phyloP scores from a whole-genome alignment of 2,797 vertebrate species.

The Gymnopithys bicolor region DNA sequence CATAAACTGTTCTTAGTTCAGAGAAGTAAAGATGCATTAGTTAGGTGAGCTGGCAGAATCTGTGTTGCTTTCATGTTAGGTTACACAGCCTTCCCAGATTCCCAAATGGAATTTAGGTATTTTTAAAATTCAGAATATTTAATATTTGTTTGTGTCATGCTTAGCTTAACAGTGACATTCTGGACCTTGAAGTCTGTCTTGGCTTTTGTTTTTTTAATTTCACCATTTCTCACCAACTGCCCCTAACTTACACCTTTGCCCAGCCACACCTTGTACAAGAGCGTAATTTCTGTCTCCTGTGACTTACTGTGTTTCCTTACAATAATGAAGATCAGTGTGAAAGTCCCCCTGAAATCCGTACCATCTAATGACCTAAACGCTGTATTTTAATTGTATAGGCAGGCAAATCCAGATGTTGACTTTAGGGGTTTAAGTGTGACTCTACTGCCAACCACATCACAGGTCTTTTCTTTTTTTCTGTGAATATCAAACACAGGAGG shows the following conservation, averaged over 20 bases:
- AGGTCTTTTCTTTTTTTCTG: background rate
- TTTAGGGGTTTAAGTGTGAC: background rate
- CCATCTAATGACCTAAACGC: background rate
- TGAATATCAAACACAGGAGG: background rate
- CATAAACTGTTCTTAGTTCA: background rate
- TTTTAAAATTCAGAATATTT: background rate
- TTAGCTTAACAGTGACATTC: background rate
- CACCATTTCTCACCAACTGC: background rate
- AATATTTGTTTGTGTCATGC: background rate
- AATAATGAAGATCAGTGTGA: background rate
- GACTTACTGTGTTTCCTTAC: background rate
- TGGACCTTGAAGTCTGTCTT: background rate
- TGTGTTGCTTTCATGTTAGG: background rate
- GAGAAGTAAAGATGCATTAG: background rate
- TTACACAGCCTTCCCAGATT: background rate
- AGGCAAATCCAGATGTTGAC: background rate
- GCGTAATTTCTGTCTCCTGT: background rate
- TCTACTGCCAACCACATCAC: background rate
- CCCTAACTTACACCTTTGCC: background rate
- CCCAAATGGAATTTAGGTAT: background rate
- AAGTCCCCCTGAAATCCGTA: background rate
- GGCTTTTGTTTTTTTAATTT: background rate
- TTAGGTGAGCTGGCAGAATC: background rate
- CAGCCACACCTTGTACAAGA: background rate
- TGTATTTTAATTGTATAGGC: background rate